Conservation (phyloP, 2,113 vertebrate species). For the Xyrauchen texanus region DNA sequence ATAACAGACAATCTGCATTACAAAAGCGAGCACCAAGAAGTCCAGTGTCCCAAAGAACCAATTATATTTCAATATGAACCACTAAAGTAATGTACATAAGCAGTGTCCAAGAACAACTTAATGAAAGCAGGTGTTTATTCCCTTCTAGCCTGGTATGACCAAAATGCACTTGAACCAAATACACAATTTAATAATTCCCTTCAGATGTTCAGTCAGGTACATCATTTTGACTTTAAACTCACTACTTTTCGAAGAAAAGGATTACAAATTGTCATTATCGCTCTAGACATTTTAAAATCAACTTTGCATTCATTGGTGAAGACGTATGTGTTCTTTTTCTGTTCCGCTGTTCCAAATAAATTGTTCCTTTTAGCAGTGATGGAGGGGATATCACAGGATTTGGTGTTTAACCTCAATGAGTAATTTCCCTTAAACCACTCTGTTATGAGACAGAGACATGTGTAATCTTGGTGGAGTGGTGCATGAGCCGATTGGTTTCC, state of each 20-base stretch:
- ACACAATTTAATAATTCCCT: neutral
- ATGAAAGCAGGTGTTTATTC: neutral
- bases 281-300: neutral
- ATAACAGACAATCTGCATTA: too few relatives aligned
- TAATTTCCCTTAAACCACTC: slow-evolving; percentile 16
- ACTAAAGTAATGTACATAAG: neutral
- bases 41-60: neutral
- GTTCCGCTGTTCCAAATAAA: neutral
- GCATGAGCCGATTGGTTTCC: neutral
- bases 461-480: neutral
- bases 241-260: neutral
- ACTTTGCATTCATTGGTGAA: neutral
- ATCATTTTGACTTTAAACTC: neutral
- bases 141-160: neutral
- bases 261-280: neutral
- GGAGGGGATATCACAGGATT: neutral
- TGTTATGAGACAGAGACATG: neutral
- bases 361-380: neutral
- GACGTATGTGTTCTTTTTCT: too few relatives aligned
- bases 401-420: neutral
- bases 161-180: neutral
- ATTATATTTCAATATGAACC: slow-evolving; percentile 3
- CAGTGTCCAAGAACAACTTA: neutral
- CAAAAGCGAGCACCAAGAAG: neutral
- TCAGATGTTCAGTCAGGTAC: slow-evolving; percentile 20